Evolutionary conservation across 92 coral and sea anemone species (phyloP).

Genomic region (Bergia puertoricense): DNA sequence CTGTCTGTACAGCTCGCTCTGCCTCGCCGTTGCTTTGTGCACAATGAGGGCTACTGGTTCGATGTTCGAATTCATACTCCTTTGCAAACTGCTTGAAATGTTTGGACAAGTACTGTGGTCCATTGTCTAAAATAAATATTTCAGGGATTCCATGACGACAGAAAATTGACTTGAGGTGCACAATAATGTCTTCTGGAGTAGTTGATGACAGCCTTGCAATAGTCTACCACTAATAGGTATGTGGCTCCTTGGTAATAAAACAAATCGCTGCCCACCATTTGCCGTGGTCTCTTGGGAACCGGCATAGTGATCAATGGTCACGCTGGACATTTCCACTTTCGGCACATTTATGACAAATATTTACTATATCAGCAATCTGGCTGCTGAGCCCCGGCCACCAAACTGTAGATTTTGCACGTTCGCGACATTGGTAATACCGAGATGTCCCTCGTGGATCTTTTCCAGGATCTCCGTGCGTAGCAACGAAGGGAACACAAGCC

Average conservation of each 20-base stretch:
- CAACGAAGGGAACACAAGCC: constrained; percentile 44
- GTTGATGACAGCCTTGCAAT: constrained; percentile 4
- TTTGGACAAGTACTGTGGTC: constrained; percentile 10
- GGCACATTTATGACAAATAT: background rate
- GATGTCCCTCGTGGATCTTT: constrained; percentile 25
- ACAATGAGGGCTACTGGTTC: background rate
- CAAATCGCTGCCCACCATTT: background rate
- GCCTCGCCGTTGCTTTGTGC: background rate
- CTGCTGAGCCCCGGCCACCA: background rate
- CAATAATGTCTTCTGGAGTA: constrained; percentile 1
- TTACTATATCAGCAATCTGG: constrained; percentile 4
- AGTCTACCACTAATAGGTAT: constrained; percentile 43
- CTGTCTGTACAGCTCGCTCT: constrained; percentile 20
- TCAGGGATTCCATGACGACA: constrained; percentile 7
- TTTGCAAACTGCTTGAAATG: background rate
- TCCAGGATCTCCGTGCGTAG: constrained; percentile 31
- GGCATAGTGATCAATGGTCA: background rate
- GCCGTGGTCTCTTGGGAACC: no score
- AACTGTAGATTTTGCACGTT: constrained; percentile 12
- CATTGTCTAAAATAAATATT: background rate
- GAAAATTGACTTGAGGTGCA: constrained; percentile 23
- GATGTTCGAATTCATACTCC: background rate
- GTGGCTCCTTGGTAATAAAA: constrained; percentile 26
- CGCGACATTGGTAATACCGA: background rate
- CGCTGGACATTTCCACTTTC: background rate